Base-by-base conservation (phyloP, 2,888 invertebrate species). In the Mesorhabditis belari region DNA sequence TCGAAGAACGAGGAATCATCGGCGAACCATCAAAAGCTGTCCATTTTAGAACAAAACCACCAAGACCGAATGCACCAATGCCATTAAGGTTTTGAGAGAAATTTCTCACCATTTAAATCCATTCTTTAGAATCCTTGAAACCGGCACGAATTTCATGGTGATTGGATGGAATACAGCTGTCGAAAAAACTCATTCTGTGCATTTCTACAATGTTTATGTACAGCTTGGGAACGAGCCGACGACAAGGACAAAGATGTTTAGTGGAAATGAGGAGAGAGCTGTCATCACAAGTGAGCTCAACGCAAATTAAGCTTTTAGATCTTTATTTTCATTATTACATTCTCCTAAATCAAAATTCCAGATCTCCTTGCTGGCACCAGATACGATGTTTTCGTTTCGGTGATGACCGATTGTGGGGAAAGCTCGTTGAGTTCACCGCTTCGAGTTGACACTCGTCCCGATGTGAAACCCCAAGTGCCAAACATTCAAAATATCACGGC, bases 1-100 rank as follows among this genome's bases (percentile, higher is more conserved):
- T 80, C 26, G 67, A 70, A 9, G 76, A 75, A 26, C 64, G 78
- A 5, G 69, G 69, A 12, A 55, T 80, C 29, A 49, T 35, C 50
- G 80, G 80, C 17, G 68, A 76, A n/a, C 66, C 64, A 5, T 66
- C 71, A 6, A 24, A 60, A 9, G 57, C 89, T 79, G 88, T 91
- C 23, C 83, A 85, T 60, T 91, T 88, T 82, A 86, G 86, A 68
- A 93, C 93, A 9, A 83, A 87, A 61, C 88, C 92, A 4, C 91
- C 90, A 79, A 84, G 87, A 63, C 92, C 92, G 0, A 88, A 88
- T 74, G 85, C 87, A n/a, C 76, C 76, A 9, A 12, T 63, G 60
- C 60, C 60, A 58, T 57, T 59, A 21, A 62, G 26, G 50, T 52
- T 25, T 50, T 6, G 12, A 50, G 6, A 9, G 49, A 86, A 86